Evolutionary conservation across 2,797 vertebrate genomes (phyloP).

Genomic region (Thamnophis elegans): DNA sequence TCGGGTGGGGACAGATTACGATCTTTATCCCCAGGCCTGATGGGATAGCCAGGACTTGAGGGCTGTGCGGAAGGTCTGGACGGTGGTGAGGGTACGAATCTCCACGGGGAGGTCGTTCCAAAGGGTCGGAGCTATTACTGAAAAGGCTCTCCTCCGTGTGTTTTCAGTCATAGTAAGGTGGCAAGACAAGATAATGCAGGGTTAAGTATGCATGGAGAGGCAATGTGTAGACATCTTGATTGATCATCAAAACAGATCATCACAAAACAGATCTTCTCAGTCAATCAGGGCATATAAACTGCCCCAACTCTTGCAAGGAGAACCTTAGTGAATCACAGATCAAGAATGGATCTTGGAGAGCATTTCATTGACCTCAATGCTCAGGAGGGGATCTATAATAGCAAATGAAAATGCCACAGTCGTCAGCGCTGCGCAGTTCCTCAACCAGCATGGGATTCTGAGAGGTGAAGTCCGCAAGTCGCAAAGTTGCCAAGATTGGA

Average conservation of each 20-base stretch:
- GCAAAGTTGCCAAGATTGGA: no score
- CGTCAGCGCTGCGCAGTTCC: not conserved
- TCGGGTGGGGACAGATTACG: no score
- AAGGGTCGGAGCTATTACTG: no score
- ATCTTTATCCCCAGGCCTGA: no score
- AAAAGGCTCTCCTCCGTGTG: no score
- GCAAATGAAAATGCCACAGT: not conserved
- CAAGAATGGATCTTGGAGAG: not conserved
- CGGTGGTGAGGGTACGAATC: no score
- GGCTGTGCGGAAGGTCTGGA: no score
- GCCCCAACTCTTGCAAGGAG: not conserved
- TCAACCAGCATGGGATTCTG: no score
- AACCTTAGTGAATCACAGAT: not conserved
- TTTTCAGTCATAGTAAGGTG: not conserved
- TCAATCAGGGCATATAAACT: not conserved
- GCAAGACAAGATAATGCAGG: not conserved
- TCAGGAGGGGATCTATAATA: not conserved
- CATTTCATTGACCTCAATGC: not conserved
- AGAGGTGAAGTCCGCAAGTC: no score
- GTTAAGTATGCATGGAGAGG: not conserved
- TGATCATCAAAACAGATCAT: not conserved
- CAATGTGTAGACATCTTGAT: not conserved
- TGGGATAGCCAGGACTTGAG: no score
- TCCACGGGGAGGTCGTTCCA: no score
- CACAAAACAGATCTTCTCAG: not conserved